phyloP scores from a whole-genome alignment of 1,140 invertebrate genomes.

The Leptopilina clavipes region DNA sequence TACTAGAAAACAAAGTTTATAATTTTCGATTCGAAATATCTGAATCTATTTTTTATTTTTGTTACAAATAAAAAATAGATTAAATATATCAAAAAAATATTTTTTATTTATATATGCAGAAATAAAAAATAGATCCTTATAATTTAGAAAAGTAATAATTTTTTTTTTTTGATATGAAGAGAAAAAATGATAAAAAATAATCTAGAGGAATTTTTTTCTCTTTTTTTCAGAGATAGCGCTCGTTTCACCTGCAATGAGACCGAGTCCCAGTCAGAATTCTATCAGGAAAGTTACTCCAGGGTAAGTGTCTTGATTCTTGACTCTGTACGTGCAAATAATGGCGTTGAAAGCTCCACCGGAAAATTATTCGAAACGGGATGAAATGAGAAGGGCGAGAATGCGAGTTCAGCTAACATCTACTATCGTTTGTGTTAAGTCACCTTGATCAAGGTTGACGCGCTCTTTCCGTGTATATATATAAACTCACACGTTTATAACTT shows the following conservation, averaged over 20 bases:
- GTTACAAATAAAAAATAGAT: no score
- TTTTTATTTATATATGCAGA: no score
- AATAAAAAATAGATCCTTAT: no score
- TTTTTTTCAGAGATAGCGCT: constrained; percentile 37
- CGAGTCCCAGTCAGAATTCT: constrained; percentile 33
- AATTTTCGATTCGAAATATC: no score
- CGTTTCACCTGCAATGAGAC: constrained; percentile 35
- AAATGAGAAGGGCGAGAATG: constrained; percentile 17
- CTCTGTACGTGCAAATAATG: background rate
- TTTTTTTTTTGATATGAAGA: no score
- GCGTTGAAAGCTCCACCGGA: constrained; percentile 37
- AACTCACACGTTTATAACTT: background rate
- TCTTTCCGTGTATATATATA: background rate
- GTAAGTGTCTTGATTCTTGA: constrained; percentile 35
- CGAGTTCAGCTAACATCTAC: constrained; percentile 22
- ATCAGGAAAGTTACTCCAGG: constrained; percentile 34
- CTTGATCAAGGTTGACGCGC: constrained; percentile 31
- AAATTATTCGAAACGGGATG: constrained; percentile 37
- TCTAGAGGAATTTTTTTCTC: background rate
- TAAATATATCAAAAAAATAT: no score
- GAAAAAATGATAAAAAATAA: background rate
- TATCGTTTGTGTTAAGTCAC: constrained; percentile 17
- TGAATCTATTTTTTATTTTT: no score
- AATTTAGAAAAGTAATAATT: no score
- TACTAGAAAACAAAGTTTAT: background rate